Evolutionary conservation across 2,797 vertebrate genomes (phyloP), one percentile per base, ranked within the genome.

Genomic region (Cyprinodon diabolis): DNA sequence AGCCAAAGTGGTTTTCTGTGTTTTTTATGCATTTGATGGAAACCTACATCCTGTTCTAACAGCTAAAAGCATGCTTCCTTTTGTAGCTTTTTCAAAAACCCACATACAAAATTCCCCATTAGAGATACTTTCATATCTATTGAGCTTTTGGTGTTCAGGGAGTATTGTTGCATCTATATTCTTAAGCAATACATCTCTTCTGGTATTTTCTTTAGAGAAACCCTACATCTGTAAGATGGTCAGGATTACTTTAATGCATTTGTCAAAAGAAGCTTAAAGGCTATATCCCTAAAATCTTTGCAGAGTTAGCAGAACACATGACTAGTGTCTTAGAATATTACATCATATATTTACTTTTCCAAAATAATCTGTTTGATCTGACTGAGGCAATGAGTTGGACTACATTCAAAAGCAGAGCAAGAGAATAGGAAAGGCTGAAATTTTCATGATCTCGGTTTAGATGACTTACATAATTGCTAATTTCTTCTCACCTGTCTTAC

Each of bases 41-140:
- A 74, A 81, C 45, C n/a, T 71, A 17, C 68, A 58, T 81, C 51
- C 60, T 55, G 1, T 71, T 74, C 58, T 45, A 1, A 14, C 7
- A 11, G 71, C 63, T 84, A 49, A 71, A 77, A 68, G 72, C 77
- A 43, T 14, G 57, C 57, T 68, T 57, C 73, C 54, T 25, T n/a
- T n/a, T 66, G 30, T 48, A 55, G 43, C 13, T 54, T 69, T 62
- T 55, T 62, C 45, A 48, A 23, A 75, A 62, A 60, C 63, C 71
- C 15, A 72, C 69, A 35, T 63, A n/a, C 52, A 67, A 30, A 69
- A 63, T 65, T 52, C 10, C 4, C n/a, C 3, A 45, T 63, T 30
- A 1, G 30, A 30, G 30, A 30, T 30, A 30, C 30, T 30, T 30
- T 30, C 30, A 30, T 30, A 30, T 30, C 30, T 30, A 30, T 30